phyloP scores from a whole-genome alignment of 2,888 invertebrate species.

The Sepioteuthis lessoniana region DNA sequence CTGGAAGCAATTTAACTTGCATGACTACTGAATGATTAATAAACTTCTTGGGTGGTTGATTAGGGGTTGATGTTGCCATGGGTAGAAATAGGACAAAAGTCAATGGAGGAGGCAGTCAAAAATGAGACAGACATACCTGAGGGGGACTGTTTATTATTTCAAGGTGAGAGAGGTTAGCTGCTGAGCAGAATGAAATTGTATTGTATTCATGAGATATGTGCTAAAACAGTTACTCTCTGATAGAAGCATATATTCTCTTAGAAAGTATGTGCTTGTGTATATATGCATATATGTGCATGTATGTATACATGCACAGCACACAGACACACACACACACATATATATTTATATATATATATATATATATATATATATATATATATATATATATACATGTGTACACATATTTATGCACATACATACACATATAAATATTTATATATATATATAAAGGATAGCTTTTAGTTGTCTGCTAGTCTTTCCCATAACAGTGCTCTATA shows the following conservation, averaged over 20 bases:
- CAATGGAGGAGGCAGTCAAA: background rate
- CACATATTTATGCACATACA: background rate
- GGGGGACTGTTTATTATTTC: background rate
- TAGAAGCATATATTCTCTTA: background rate
- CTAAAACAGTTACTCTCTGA: background rate
- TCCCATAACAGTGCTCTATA: no score
- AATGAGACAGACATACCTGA: background rate
- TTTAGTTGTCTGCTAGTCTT: no score
- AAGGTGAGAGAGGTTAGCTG: background rate
- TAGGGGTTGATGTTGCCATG: background rate
- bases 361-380: background rate
- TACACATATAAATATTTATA: background rate
- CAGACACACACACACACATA: background rate
- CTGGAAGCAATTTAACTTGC: background rate
- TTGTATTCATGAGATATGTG: background rate
- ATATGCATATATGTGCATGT: no score
- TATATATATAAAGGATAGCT: no score
- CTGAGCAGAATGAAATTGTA: background rate
- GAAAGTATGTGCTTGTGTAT: background rate
- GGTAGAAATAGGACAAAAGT: background rate
- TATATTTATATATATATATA: background rate
- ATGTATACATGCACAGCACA: background rate
- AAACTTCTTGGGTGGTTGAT: constrained; percentile 33
- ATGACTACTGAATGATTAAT: constrained; percentile 33
- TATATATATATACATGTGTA: background rate